Percentiles rank a stretch among this genome's conserved stretches.
Conservation (phyloP, 2,797 vertebrate genomes). For the Phoebastria nigripes region DNA sequence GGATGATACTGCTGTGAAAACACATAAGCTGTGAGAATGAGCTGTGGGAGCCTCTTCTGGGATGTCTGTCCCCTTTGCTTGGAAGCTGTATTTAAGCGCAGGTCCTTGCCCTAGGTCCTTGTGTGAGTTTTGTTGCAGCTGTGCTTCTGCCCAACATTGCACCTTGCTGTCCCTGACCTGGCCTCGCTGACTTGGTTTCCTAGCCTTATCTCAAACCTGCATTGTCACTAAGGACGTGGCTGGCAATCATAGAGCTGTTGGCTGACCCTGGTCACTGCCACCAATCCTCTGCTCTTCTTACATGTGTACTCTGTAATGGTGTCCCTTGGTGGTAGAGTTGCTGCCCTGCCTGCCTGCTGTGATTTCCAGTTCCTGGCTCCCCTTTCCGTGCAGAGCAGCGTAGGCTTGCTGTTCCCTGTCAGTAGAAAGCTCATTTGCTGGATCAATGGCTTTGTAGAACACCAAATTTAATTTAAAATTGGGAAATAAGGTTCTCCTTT, state of each 20-base stretch:
- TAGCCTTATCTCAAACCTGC: neutral
- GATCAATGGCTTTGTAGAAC: neutral
- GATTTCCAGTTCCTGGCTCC: neutral
- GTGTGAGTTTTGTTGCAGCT: neutral
- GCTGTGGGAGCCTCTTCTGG: neutral
- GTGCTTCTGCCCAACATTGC: neutral
- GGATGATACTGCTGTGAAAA: neutral
- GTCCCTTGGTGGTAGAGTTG: neutral
- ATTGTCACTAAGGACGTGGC: accelerated
- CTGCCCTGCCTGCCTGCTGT: neutral
- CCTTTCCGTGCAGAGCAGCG: neutral
- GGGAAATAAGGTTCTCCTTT: neutral
- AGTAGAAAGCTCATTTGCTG: neutral
- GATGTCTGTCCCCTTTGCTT: neutral
- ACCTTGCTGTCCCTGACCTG: neutral
- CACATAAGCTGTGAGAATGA: neutral
- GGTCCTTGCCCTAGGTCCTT: neutral
- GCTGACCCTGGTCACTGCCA: neutral
- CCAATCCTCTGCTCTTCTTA: neutral
- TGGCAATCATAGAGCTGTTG: neutral
- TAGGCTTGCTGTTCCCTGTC: neutral
- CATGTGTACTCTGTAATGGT: neutral
- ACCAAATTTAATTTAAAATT: neutral
- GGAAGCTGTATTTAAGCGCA: neutral
- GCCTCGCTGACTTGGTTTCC: neutral